These are phyloP conservation scores for Ophion ventricosus DNA, from an alignment of 2,888 invertebrate species.

Conservation along the genomic window DNA sequence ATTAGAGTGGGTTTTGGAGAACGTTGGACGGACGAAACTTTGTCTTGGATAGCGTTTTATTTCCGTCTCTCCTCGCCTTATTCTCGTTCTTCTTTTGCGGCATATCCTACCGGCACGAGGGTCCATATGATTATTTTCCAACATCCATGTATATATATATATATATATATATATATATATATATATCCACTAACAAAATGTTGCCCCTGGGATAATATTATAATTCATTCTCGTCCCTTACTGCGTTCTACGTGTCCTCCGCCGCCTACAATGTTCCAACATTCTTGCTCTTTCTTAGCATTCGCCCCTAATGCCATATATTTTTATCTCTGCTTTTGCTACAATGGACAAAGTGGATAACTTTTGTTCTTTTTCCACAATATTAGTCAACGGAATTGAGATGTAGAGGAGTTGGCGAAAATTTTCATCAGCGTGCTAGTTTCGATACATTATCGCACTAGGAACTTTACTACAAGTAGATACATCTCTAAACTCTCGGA, in stretches of 20 bases:
- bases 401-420: conserved; percentile 6
- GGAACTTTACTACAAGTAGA: neutral
- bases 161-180: conserved; percentile 15
- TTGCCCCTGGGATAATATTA: conserved; percentile 55
- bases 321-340: conserved; percentile 24
- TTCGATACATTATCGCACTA: neutral
- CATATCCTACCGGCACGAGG: conserved; percentile 28
- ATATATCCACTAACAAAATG: conserved; percentile 30
- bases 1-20: conserved; percentile 52
- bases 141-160: conserved; percentile 8
- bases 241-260: conserved; percentile 39
- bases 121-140: conserved; percentile 47
- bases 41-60: conserved; percentile 42
- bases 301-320: conserved; percentile 22
- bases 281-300: conserved; percentile 6
- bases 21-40: conserved; percentile 45
- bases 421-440: neutral
- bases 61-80: conserved; percentile 16
- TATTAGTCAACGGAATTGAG: conserved; percentile 1
- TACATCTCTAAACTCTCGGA: neutral
- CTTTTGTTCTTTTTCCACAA: conserved; percentile 1
- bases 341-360: conserved; percentile 17
- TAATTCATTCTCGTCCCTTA: conserved; percentile 59
- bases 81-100: conserved; percentile 8
- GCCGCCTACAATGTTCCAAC: conserved; percentile 35